Conservation (phyloP, 37 sponge, comb jelly and placozoan genomes). For the Ephydatia muelleri region DNA sequence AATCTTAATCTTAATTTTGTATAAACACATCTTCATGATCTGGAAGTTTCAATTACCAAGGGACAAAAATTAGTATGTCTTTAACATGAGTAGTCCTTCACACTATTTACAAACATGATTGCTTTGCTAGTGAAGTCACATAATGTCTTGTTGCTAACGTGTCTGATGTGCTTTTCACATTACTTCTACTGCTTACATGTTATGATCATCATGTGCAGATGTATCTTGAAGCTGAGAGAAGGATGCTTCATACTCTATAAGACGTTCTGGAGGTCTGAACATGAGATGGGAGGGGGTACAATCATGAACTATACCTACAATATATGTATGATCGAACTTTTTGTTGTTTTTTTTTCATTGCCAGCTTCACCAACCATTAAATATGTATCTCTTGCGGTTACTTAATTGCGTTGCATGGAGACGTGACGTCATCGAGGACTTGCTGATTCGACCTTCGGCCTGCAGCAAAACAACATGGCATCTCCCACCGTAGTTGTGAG, state of each 20-base stretch:
- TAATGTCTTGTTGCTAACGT: too few relatives aligned
- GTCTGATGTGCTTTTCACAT: too few relatives aligned
- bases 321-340: neutral
- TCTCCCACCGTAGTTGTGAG: slow-evolving; percentile 17
- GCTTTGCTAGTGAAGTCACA: too few relatives aligned
- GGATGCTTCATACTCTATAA: neutral
- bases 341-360: neutral
- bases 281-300: too few relatives aligned
- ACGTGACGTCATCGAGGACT: neutral
- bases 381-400: too few relatives aligned
- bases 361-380: neutral
- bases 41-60: too few relatives aligned
- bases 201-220: slow-evolving; percentile 45
- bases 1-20: too few relatives aligned
- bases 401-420: neutral
- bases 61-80: too few relatives aligned
- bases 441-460: neutral
- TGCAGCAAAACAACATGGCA: neutral
- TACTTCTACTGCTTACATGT: too few relatives aligned
- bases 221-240: slow-evolving; percentile 33
- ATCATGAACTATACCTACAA: neutral
- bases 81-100: too few relatives aligned
- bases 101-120: too few relatives aligned
- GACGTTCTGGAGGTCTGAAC: neutral
- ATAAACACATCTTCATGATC: too few relatives aligned